Conservation (phyloP, 2,888 invertebrate genomes). For the Pseudoips prasinana region DNA sequence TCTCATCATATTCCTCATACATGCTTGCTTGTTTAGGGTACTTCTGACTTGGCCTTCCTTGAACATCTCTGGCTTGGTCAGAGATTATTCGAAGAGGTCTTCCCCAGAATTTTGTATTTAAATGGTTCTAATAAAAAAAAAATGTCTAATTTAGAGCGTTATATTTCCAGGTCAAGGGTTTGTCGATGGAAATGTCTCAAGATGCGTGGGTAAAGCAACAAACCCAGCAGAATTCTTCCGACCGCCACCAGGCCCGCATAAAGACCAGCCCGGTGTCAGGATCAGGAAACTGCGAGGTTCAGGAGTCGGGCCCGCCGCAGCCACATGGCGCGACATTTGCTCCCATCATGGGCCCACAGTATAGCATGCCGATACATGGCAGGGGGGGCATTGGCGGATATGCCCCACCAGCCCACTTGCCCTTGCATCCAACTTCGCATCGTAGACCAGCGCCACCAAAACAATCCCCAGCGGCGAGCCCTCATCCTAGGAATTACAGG, state of each 20-base stretch:
- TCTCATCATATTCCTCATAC: too few relatives aligned
- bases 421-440: slow-evolving; percentile 80
- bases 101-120: too few relatives aligned
- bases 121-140: too few relatives aligned
- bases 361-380: slow-evolving; percentile 63
- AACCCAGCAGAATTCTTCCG: slow-evolving; percentile 62
- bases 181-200: slow-evolving; percentile 78
- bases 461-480: slow-evolving; percentile 79
- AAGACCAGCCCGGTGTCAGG: slow-evolving; percentile 75
- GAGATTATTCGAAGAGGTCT: too few relatives aligned
- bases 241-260: slow-evolving; percentile 69
- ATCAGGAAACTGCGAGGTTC: slow-evolving; percentile 67
- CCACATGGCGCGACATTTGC: slow-evolving; percentile 67
- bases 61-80: too few relatives aligned
- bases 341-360: slow-evolving; percentile 65
- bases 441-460: slow-evolving; percentile 74
- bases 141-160: too few relatives aligned
- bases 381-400: slow-evolving; percentile 74
- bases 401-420: slow-evolving; percentile 73
- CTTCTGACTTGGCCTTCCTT: too few relatives aligned
- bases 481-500: slow-evolving; percentile 81
- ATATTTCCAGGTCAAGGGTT: slow-evolving; percentile 69
- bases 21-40: too few relatives aligned
- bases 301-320: slow-evolving; percentile 83
- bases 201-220: slow-evolving; percentile 77